phyloP scores from a whole-genome alignment of 2,113 vertebrate genomes.

The Callospermophilus lateralis region DNA sequence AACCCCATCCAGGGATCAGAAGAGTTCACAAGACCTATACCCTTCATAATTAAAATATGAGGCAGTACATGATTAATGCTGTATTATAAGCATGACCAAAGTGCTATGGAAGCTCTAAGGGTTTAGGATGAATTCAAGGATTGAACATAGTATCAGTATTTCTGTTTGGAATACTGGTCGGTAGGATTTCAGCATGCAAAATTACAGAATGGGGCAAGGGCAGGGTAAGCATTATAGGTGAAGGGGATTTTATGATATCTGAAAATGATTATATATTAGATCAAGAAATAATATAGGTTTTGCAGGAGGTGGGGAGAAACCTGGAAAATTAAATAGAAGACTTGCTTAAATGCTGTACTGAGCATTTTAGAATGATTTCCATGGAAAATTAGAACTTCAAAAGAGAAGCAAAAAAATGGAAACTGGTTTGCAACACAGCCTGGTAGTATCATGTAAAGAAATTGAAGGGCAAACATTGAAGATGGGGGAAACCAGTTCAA shows the following conservation, averaged over 20 bases:
- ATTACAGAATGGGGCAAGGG: background rate
- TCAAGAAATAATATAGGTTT: background rate
- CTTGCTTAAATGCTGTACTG: background rate
- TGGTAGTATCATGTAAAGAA: background rate
- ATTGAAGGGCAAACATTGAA: constrained; percentile 28
- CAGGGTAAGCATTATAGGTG: background rate
- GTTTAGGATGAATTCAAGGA: constrained; percentile 18
- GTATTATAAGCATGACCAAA: background rate
- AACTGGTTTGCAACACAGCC: constrained; percentile 17
- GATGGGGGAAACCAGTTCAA: background rate
- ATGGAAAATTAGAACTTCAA: background rate
- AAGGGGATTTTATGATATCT: background rate
- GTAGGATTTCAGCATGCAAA: constrained; percentile 32
- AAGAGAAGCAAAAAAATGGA: background rate
- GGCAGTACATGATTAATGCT: background rate
- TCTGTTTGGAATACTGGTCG: background rate
- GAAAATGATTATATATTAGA: constrained; percentile 20
- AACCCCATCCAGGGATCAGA: background rate
- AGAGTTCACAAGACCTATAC: constrained; percentile 22
- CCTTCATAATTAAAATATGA: constrained; percentile 56
- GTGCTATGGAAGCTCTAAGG: constrained; percentile 1
- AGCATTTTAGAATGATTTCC: constrained; percentile 39
- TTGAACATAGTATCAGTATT: constrained; percentile 5
- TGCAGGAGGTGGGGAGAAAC: background rate
- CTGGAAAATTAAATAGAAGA: constrained; percentile 2